These are phyloP conservation scores for Phenacoccus solenopsis DNA, from an alignment of 1,140 invertebrate genomes.

Conservation along the genomic window DNA sequence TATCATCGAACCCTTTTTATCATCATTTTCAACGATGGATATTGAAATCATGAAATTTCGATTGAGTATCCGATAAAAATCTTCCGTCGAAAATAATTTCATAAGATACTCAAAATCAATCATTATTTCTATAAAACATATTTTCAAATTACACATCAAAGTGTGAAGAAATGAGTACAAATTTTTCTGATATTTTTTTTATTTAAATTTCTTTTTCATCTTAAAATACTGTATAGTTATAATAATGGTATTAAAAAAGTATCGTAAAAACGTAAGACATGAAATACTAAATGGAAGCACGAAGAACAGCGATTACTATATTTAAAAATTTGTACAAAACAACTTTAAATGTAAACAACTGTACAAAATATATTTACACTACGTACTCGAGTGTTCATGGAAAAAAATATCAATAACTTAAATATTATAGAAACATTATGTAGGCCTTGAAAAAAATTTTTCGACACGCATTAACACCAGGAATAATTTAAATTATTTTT, in stretches of 20 bases:
- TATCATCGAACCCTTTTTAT: too few relatives aligned
- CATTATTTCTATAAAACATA: too few relatives aligned
- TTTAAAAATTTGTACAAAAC: neutral
- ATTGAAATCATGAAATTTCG: too few relatives aligned
- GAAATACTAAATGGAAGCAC: slow-evolving; percentile 1
- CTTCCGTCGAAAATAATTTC: too few relatives aligned
- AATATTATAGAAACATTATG: neutral
- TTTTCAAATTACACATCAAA: too few relatives aligned
- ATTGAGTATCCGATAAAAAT: too few relatives aligned
- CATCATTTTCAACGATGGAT: too few relatives aligned
- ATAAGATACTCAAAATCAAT: too few relatives aligned
- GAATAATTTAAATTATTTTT: neutral
- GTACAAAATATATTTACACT: neutral
- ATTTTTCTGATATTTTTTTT: neutral
- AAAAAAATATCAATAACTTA: neutral
- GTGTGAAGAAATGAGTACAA: neutral
- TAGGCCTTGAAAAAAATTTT: neutral
- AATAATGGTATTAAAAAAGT: neutral
- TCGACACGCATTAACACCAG: neutral
- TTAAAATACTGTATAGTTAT: neutral
- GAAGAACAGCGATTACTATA: neutral
- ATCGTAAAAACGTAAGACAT: neutral
- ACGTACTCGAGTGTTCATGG: neutral
- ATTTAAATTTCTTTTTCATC: neutral
- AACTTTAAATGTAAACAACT: neutral